Percentiles rank a stretch among this genome's conserved stretches.
Conservation (phyloP, 2,797 vertebrate genomes). For the Gymnothorax javanicus region DNA sequence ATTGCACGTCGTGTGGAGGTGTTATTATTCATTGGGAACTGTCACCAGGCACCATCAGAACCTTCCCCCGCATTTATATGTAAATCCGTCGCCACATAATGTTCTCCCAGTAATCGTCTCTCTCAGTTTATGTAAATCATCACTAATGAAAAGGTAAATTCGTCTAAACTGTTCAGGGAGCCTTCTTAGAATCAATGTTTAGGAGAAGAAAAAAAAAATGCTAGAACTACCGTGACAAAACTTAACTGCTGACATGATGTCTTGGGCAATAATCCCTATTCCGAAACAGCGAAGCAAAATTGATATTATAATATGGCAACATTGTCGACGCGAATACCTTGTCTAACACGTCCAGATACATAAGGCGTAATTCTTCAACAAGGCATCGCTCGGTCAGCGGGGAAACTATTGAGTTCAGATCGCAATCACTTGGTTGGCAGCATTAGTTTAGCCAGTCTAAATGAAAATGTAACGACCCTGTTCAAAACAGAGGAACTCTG, state of each 20-base stretch:
- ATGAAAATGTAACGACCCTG: not conserved
- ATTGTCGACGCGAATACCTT: not conserved
- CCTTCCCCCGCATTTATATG: not conserved
- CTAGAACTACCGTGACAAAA: not conserved
- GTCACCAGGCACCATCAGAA: not conserved
- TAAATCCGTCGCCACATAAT: not conserved
- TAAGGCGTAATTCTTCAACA: not conserved
- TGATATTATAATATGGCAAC: not conserved
- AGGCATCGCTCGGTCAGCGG: not conserved
- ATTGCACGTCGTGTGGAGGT: not conserved
- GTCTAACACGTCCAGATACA: not conserved
- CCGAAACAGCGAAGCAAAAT: not conserved
- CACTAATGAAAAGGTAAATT: not conserved
- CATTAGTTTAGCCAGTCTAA: not conserved
- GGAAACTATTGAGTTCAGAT: not conserved
- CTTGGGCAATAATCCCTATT: not conserved
- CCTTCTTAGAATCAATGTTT: not conserved
- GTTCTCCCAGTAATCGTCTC: not conserved
- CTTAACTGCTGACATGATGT: not conserved
- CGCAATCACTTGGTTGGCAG: not conserved
- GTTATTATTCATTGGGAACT: not conserved
- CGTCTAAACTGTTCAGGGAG: too few species aligned
- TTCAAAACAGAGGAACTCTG: not conserved
- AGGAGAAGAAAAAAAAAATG: not conserved
- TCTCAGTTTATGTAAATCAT: not conserved